These are phyloP conservation scores for Triplophysa yarkandensis DNA, from an alignment of 2,797 vertebrate species.

Conservation along the genomic window DNA sequence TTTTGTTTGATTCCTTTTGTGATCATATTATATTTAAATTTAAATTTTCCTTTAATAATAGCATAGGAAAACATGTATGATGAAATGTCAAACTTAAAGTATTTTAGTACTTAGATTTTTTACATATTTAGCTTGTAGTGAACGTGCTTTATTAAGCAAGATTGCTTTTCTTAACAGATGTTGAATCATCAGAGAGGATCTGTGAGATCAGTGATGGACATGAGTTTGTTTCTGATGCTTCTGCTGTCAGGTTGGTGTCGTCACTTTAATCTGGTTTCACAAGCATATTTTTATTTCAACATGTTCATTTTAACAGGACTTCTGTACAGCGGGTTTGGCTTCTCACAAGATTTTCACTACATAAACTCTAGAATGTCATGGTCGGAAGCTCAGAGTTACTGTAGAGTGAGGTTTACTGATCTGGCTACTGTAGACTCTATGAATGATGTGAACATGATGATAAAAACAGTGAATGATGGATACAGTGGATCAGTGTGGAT, in stretches of 20 bases:
- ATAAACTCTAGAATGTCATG: background rate
- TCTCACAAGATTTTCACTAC: slow-evolving; percentile 27
- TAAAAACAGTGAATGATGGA: rapidly evolving
- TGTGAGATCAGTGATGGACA: slow-evolving; percentile 24
- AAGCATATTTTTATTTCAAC: background rate
- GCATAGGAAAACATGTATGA: no score
- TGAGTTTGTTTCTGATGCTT: slow-evolving; percentile 22
- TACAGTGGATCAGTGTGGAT: slow-evolving; percentile 48
- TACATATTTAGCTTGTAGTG: no score
- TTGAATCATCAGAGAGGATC: background rate
- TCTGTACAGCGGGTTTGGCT: background rate
- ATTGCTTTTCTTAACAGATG: no score
- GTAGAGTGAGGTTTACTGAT: background rate
- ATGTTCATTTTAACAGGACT: slow-evolving; percentile 26
- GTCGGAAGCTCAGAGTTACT: slow-evolving; percentile 7
- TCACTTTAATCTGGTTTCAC: background rate
- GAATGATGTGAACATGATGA: slow-evolving; percentile 9
- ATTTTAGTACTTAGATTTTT: no score
- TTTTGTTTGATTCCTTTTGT: no score
- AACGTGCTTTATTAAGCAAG: no score
- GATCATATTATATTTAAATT: no score
- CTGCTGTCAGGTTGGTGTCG: slow-evolving; percentile 38
- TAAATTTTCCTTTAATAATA: no score
- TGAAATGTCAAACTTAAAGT: no score
- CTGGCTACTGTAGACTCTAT: slow-evolving; percentile 50